Base-by-base conservation (phyloP, 2,113 vertebrate genomes). In the Micronycteris hirsuta region DNA sequence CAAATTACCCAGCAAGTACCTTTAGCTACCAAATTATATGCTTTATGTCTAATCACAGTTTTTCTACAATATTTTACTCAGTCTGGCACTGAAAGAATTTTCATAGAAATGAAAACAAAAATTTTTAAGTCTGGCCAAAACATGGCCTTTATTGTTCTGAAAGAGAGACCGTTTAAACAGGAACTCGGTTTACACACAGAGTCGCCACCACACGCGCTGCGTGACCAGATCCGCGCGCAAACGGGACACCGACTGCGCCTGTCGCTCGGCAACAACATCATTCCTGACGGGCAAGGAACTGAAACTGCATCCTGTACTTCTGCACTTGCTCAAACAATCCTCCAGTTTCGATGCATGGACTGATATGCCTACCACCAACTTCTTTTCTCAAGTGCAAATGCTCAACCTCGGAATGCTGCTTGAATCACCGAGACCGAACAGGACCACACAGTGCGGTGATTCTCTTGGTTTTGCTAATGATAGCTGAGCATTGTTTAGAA, bases 31-130 rank as follows among this genome's bases (percentile, higher is more conserved):
- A 49, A 97, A 94, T 86, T 93, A 65, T 47, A 41, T 92, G 41
- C 36, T 85, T 47, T 36, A 36, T 20, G 71, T 86, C 87, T 90
- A 97, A 84, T 54, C 56, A 24, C 12, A 80, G 65, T 16, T 11
- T 56, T 78, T 71, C 56, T 14, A 43, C 24, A 92, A 68, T 65
- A 83, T 33, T 88, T 84, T 58, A 91, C 54, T 94, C 78, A 90
- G 65, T 52, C 93, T 89, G 61, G 61, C 49, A 89, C 7, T 96
- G 61, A 84, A 81, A 89, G 14, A 85, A 96, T 95, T 92, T 95
- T 97, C 93, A 15, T 24, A 95, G 88, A 93, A 91, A 9, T 58
- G 10, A 93, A 95, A 89, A 76, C 47, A 89, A 70, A 93, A 91
- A 28, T 41, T 9, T 45, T 43, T 33, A 63, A 61, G 33, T 70